Evolutionary conservation across 2,113 vertebrate species (phyloP).

Genomic region (Nanorana parkeri): DNA sequence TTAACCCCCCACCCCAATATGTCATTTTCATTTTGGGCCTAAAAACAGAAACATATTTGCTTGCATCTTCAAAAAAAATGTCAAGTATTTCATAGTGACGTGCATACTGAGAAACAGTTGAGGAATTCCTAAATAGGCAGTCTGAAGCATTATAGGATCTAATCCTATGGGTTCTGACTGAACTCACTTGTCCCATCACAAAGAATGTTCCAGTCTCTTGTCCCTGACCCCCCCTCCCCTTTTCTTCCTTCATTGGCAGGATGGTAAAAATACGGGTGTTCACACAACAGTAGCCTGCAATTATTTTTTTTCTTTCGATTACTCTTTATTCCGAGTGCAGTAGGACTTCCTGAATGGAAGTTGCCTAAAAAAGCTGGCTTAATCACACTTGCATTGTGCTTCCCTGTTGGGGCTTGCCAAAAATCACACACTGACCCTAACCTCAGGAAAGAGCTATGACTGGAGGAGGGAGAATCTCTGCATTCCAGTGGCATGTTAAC

Average conservation of each 20-base stretch:
- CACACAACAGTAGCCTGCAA: conserved; percentile 5
- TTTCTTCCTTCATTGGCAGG: not conserved
- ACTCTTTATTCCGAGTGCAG: not conserved
- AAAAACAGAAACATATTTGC: conserved; percentile 1
- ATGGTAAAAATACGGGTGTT: conserved; percentile 13
- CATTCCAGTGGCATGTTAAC: conserved; percentile 25
- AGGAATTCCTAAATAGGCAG: conserved; percentile 25
- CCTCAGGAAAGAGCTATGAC: conserved; percentile 25
- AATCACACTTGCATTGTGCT: conserved; percentile 40
- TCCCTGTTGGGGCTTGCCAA: conserved; percentile 43
- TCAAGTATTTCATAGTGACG: conserved; percentile 21
- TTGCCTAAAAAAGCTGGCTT: conserved; percentile 31
- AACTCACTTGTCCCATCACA: conserved; percentile 15
- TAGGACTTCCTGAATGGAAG: conserved; percentile 55
- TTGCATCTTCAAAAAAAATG: not conserved
- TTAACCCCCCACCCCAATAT: no score
- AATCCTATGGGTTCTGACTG: conserved; percentile 20
- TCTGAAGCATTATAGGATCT: conserved; percentile 9
- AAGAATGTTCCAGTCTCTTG: conserved; percentile 50
- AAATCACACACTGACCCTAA: conserved; percentile 49
- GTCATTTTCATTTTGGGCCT: no score
- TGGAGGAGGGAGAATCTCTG: not conserved
- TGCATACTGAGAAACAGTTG: not conserved
- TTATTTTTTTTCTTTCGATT: not conserved
- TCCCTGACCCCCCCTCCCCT: conserved; percentile 13